Percentiles rank a stretch among this genome's conserved stretches.
Conservation (phyloP, 2,113 vertebrate species). For the Prinia subflava region DNA sequence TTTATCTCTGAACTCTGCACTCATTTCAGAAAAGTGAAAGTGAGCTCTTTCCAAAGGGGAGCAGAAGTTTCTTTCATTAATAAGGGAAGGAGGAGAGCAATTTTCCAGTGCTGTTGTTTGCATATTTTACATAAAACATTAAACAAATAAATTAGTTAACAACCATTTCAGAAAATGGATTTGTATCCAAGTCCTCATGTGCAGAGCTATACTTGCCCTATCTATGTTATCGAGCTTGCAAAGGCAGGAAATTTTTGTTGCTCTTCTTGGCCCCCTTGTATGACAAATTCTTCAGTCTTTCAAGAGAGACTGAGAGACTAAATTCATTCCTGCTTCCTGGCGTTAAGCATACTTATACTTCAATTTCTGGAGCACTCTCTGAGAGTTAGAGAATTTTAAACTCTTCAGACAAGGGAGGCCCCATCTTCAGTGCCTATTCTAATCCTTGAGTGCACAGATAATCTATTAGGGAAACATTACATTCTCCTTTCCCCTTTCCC, state of each 20-base stretch:
- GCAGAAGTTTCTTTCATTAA: background rate
- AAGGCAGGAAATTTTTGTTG: background rate
- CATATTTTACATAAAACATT: background rate
- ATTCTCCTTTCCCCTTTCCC: accelerated
- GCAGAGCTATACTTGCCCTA: background rate
- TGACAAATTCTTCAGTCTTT: background rate
- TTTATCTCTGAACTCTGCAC: background rate
- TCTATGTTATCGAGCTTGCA: background rate
- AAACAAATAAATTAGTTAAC: background rate
- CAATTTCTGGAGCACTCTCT: background rate
- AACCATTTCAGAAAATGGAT: background rate
- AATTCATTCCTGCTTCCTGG: background rate
- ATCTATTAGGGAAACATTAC: background rate
- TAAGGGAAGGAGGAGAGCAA: background rate
- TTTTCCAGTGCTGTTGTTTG: background rate
- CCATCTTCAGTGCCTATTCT: background rate
- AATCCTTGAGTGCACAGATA: background rate
- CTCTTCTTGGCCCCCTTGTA: background rate
- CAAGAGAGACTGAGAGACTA: background rate
- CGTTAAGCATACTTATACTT: background rate
- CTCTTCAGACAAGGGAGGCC: background rate
- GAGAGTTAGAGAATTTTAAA: background rate
- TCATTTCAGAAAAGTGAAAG: background rate
- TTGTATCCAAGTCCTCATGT: background rate
- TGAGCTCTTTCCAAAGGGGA: background rate